Percentiles rank a stretch among this genome's conserved stretches.
Evolutionary conservation across 2,888 invertebrate genomes (phyloP).

Genomic region (Heteromyza rotundicornis): DNA sequence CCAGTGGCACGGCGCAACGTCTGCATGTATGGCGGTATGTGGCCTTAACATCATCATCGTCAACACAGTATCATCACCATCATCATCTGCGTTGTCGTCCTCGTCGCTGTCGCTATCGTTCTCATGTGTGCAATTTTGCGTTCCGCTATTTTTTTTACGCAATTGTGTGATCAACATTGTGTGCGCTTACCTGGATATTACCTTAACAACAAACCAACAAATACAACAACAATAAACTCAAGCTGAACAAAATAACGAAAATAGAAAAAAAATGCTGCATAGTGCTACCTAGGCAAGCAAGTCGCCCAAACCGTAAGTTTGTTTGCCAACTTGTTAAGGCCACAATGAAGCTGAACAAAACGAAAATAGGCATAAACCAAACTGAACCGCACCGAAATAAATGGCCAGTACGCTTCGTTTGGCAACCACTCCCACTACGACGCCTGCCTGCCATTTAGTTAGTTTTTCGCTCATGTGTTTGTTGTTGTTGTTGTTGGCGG

Average conservation of each 20-base stretch:
- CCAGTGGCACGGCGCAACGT: no score
- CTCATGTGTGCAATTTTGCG: constrained; percentile 20
- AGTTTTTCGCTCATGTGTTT: no score
- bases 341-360: constrained; percentile 3
- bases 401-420: constrained; percentile 6
- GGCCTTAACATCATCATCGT: no score
- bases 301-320: neutral
- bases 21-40: no score
- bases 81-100: no score
- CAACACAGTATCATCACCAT: no score
- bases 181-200: neutral
- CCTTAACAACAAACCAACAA: no score
- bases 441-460: no score
- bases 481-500: neutral
- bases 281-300: no score
- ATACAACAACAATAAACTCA: no score
- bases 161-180: neutral
- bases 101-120: neutral
- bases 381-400: neutral
- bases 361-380: neutral
- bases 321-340: constrained; percentile 18
- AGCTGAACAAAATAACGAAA: no score
- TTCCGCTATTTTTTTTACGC: neutral
- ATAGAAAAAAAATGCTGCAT: no score
- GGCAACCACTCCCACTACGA: constrained; percentile 4